Evolutionary conservation across 2,797 vertebrate genomes (phyloP), one percentile per base, ranked within the genome.

Genomic region (Syndactyla subalaris): DNA sequence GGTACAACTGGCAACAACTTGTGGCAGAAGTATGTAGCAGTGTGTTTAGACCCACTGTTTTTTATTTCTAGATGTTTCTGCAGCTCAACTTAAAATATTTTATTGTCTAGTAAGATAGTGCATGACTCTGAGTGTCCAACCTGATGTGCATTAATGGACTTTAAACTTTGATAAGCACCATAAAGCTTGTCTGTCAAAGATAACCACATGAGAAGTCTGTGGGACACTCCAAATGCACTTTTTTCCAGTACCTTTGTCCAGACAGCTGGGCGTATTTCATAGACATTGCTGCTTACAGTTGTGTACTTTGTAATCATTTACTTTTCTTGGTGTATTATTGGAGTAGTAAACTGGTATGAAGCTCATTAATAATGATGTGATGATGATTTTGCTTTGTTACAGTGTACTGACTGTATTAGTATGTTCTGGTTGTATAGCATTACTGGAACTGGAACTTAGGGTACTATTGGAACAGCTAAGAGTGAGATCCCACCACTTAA

Each of bases 1-100:
- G 83, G 89, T 91, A 84, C 34, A 88, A 76, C 84, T 85, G 85
- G 71, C 67, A 63, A 52, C 61, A 73, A 38, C 55, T 93, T 78
- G 74, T 94, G 61, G 67, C 45, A 86, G 59, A n/a, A 71, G 30
- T 49, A 46, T n/a, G 20, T 46, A 81, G 49, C 45, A 52, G 29
- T 32, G 24, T 74, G 41, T 51, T 93, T 71, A 82, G 23, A 89
- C 4, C 20, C 34, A 23, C 32, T 73, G 34, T 7, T 93, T 87
- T 73, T 84, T 79, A 49, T 61, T 94, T 73, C 66, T 63, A 84
- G 62, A 51, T 61, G 12, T 24, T 92, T 90, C 78, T 3, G 2
- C 45, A 51, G 27, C 34, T 86, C 20, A 76, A 2, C 48, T 66
- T 61, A n/a, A 61, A 45, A 14, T 76, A 63, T 93, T 88, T 70